Evolutionary conservation across 2,888 invertebrate genomes (phyloP), one percentile per base, ranked within the genome.

Genomic region (Halictus ligatus): DNA sequence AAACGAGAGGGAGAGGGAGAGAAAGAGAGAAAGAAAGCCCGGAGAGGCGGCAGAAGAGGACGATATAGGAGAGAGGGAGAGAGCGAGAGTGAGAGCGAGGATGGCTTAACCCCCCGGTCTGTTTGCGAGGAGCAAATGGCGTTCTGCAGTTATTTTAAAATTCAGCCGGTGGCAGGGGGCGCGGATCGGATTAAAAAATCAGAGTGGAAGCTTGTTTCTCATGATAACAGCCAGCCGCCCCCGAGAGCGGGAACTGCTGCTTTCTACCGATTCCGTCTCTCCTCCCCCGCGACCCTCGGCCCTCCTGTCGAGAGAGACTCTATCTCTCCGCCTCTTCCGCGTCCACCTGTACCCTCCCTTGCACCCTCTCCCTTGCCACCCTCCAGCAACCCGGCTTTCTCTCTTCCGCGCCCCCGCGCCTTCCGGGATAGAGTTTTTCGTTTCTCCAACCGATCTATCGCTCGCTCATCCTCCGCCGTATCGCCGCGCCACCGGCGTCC

Each of bases 141-240:
- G 95, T 95, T 95, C 94, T 94, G 95, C 94, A 95, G 95, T 95
- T 95, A 95, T 95, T 95, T 95, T 95, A 95, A 95, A 95, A 95
- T 95, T 95, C 95, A 94, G 91, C 92, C 89, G 89, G 93, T 91
- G 91, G 91, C 90, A 86, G 91, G 93, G 92, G 91, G 92, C 89
- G 93, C 91, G 94, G 94, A 94, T 94, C 94, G 95, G 95, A 95
- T 95, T 95, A 95, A 95, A 95, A 95, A 95, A 95, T 95, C 95
- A 95, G 95, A 95, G 95, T 95, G 95, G 95, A 94, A 95, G 95
- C 95, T 95, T 95, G 95, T 95, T 95, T 95, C 95, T 94, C 95
- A 94, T 94, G 95, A 95, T 95, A 95, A 95, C 93, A 91, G 91
- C 89, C 91, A 90, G 90, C 92, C 91, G 86, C 92, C 90, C 89